phyloP scores from a whole-genome alignment of 1,140 invertebrate species.

The Sitophilus oryzae region DNA sequence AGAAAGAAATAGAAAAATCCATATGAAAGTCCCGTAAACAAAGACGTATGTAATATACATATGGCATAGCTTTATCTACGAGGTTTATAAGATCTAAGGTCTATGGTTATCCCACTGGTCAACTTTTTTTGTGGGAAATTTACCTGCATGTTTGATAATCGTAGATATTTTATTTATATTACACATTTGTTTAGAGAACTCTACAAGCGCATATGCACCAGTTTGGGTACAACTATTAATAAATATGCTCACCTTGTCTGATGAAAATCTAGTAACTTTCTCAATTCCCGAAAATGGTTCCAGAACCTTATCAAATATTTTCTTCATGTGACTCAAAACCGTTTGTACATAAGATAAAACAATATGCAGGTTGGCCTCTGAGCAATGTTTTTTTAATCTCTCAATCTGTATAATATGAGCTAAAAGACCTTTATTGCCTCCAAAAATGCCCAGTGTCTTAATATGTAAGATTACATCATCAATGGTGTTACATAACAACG shows the following conservation, averaged over 20 bases:
- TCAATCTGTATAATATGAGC: constrained; percentile 57
- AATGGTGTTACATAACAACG: constrained; percentile 33
- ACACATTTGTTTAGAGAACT: too few relatives aligned
- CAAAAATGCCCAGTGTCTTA: constrained; percentile 53
- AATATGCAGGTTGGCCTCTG: constrained; percentile 42
- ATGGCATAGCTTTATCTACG: too few relatives aligned
- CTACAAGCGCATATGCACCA: too few relatives aligned
- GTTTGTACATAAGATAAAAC: constrained; percentile 47
- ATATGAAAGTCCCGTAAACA: too few relatives aligned
- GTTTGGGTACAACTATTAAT: too few relatives aligned
- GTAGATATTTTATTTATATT: too few relatives aligned
- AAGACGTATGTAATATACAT: too few relatives aligned
- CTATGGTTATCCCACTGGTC: too few relatives aligned
- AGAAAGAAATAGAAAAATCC: too few relatives aligned
- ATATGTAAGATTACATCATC: constrained; percentile 45
- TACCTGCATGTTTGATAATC: too few relatives aligned
- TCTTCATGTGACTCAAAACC: constrained; percentile 36
- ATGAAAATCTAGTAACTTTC: constrained; percentile 25
- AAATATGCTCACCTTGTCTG: constrained; percentile 21
- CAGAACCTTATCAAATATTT: constrained; percentile 40
- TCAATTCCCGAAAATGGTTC: constrained; percentile 14
- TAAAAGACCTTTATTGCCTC: constrained; percentile 52
- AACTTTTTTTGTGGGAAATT: too few relatives aligned
- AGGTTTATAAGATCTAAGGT: too few relatives aligned
- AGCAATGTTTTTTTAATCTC: constrained; percentile 49